Base-by-base conservation (phyloP, 2,888 invertebrate genomes). In the Drosophila neoperkinsi region DNA sequence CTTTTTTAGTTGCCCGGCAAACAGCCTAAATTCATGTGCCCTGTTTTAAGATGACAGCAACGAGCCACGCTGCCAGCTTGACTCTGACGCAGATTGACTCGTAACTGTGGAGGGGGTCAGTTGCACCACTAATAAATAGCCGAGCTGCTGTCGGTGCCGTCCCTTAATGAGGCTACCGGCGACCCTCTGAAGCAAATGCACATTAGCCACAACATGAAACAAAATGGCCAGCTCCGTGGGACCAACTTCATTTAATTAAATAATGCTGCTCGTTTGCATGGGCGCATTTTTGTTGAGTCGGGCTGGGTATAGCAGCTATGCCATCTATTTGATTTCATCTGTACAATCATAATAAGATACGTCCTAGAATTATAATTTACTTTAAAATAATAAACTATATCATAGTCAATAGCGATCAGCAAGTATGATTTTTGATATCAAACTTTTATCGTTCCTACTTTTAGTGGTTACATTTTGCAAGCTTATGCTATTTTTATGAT, bases 191-290 rank as follows among this genome's bases (percentile, higher is more conserved):
- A 33, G 43, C 66, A 65, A 64, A 58, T 67, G 73, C 71, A 51
- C 52, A 81, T 66, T 74, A 57, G 57, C 70, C 52, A 50, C 52
- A 55, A 41, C 65, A 71, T 31, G 34, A 55, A 41, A 38, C 71
- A 55, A 49, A 18, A 21, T 53, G 38, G 51, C 31, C 36, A 34
- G 65, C 38, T 64, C 79, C 25, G 30, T 34, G 77, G 58, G 71
- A 69, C 64, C 66, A 65, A 74, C 68, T 74, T 68, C 60, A 73
- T 77, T 87, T 84, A 84, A 88, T 84, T 82, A 84, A 79, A 71
- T 67, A 84, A 71, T 53, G 63, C 41, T 71, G 71, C 62, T 72
- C 72, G 84, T 84, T 87, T 83, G 71, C 84, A 74, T 78, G 62
- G 36, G 52, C 62, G 46, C 49, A 49, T 58, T 52, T 55, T 4